A percentile compares a stretch with the other conserved stretches of the same genome.
These are phyloP conservation scores for Lutjanus campechanus DNA, from an alignment of 2,797 vertebrate genomes.

Conservation along the genomic window DNA sequence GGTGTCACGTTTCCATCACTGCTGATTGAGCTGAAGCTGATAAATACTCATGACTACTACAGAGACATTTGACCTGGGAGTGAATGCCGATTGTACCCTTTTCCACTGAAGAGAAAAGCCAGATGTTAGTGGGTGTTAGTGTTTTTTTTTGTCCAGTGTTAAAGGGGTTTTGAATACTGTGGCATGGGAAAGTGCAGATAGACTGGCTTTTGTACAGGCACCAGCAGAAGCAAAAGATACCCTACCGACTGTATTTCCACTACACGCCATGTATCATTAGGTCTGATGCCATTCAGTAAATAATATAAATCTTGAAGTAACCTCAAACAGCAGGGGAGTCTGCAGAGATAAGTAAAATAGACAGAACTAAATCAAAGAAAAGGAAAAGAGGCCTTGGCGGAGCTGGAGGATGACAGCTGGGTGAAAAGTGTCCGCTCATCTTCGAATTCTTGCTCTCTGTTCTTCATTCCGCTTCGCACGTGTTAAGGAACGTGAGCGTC, in stretches of 20 bases:
- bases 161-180: not conserved
- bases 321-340: not conserved
- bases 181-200: not conserved
- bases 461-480: constrained; percentile 44
- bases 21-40: no score
- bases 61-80: no score
- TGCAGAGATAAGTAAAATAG: not conserved
- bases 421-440: constrained; percentile 48
- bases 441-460: constrained; percentile 27
- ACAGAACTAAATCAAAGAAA: constrained; percentile 2
- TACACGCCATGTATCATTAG: not conserved
- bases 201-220: not conserved
- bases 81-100: no score
- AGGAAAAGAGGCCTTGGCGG: not conserved
- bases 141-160: no score
- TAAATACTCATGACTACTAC: no score
- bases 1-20: no score
- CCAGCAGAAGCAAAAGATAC: not conserved
- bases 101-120: no score
- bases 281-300: not conserved
- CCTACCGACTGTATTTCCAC: not conserved
- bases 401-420: constrained; percentile 19
- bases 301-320: not conserved
- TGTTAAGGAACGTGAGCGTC: constrained; percentile 55
- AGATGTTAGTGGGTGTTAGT: no score